Conservation (phyloP, 2,888 invertebrate genomes). For the Caenorhabditis sp. region DNA sequence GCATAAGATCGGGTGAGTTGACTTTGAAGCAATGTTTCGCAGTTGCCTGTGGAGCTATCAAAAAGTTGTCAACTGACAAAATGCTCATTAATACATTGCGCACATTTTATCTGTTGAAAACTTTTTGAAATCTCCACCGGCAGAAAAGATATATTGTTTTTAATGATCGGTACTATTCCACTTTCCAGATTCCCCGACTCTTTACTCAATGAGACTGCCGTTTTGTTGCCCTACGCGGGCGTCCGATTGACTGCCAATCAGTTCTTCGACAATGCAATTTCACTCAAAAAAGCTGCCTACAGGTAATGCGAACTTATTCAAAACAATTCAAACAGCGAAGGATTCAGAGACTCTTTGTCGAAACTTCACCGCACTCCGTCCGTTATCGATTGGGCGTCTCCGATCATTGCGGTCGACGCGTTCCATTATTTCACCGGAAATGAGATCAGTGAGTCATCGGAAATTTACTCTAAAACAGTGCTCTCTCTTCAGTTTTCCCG, state of each 20-base stretch:
- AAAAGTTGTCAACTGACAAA: neutral
- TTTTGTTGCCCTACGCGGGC: constrained; percentile 67
- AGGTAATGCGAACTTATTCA: constrained; percentile 20
- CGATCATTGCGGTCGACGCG: constrained; percentile 71
- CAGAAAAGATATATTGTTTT: no score
- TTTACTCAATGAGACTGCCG: constrained; percentile 67
- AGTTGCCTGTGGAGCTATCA: constrained; percentile 6
- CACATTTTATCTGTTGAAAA: no score
- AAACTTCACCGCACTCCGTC: constrained; percentile 55
- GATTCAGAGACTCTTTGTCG: constrained; percentile 43
- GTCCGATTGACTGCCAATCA: constrained; percentile 66
- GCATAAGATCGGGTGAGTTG: constrained; percentile 68
- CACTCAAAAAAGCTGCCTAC: constrained; percentile 64
- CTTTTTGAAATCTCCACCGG: no score
- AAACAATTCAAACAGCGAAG: neutral
- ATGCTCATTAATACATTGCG: no score
- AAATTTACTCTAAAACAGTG: neutral
- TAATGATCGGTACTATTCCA: no score
- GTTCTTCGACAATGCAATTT: constrained; percentile 72
- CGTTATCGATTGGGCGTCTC: constrained; percentile 66
- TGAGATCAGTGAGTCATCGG: constrained; percentile 64
- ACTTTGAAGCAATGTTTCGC: neutral
- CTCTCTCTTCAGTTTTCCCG: constrained; percentile 68
- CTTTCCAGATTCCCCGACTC: constrained; percentile 64
- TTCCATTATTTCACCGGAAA: constrained; percentile 73